phyloP scores from a whole-genome alignment of 2,797 vertebrate species.

The Myoxocephalus aenaeus region DNA sequence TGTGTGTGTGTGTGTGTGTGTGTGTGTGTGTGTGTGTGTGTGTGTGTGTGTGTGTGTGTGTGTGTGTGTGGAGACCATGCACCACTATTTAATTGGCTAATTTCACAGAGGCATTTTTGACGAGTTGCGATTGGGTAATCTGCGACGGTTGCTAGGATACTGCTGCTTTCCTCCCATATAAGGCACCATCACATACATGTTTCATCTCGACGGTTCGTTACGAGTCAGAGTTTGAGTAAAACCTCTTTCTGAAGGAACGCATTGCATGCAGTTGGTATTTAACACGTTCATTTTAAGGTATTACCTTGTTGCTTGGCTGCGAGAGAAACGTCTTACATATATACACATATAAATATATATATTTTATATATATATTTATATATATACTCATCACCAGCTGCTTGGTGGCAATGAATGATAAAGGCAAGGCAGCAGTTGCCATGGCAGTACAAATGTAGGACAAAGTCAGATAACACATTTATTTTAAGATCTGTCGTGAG shows the following conservation, averaged over 20 bases:
- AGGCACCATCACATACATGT: neutral
- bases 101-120: neutral
- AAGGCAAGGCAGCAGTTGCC: slow-evolving; percentile 39
- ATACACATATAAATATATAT: neutral
- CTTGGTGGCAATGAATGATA: neutral
- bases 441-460: slow-evolving; percentile 31
- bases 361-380: no score
- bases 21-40: neutral
- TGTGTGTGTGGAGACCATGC: neutral
- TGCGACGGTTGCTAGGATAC: slow-evolving; percentile 19
- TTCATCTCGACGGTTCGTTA: neutral
- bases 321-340: neutral
- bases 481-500: slow-evolving; percentile 1
- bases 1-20: no score
- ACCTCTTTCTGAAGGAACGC: neutral
- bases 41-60: no score
- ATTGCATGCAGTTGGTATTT: neutral
- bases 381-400: neutral
- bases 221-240: neutral
- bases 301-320: neutral
- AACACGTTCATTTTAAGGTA: neutral
- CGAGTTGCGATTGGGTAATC: neutral
- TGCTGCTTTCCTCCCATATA: neutral
- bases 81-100: neutral
- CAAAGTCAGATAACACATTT: slow-evolving; percentile 1